Conservation (phyloP, 2,888 invertebrate species). For the Lordiphosa fenestrarum region DNA sequence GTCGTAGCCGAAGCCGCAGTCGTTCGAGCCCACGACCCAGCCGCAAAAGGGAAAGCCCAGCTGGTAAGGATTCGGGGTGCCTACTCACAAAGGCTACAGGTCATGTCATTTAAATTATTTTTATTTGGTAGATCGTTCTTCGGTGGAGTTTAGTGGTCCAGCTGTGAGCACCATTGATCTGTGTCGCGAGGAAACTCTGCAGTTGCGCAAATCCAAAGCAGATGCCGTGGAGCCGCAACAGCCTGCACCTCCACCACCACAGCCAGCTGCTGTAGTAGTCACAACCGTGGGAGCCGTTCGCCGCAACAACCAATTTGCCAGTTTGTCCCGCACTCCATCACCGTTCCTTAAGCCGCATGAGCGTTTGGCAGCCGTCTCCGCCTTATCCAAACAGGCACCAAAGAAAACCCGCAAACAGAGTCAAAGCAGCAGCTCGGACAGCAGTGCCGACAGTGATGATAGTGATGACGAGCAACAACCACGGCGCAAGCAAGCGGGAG, state of each 20-base stretch:
- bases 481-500: slow-evolving; percentile 27
- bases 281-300: slow-evolving; percentile 15
- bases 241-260: slow-evolving; percentile 2
- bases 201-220: slow-evolving; percentile 23
- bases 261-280: background rate
- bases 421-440: slow-evolving; percentile 76
- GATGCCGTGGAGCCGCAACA: slow-evolving; percentile 34
- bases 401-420: slow-evolving; percentile 51
- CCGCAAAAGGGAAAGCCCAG: slow-evolving; percentile 48
- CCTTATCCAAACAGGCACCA: slow-evolving; percentile 32
- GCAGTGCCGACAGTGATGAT: slow-evolving; percentile 82
- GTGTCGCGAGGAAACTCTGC: slow-evolving; percentile 62
- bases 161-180: slow-evolving; percentile 71
- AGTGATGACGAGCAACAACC: slow-evolving; percentile 79
- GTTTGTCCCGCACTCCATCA: slow-evolving; percentile 92
- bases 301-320: slow-evolving; percentile 79
- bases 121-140: slow-evolving; percentile 57
- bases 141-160: slow-evolving; percentile 71
- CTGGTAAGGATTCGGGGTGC: slow-evolving; percentile 10
- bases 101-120: background rate
- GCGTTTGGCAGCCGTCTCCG: slow-evolving; percentile 47
- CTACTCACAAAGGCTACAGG: slow-evolving; percentile 19
- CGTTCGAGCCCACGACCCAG: slow-evolving; percentile 42
- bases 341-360: slow-evolving; percentile 86
- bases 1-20: slow-evolving; percentile 29